Base-by-base conservation (phyloP, 2,797 vertebrate species). In the Loriculus beryllinus region DNA sequence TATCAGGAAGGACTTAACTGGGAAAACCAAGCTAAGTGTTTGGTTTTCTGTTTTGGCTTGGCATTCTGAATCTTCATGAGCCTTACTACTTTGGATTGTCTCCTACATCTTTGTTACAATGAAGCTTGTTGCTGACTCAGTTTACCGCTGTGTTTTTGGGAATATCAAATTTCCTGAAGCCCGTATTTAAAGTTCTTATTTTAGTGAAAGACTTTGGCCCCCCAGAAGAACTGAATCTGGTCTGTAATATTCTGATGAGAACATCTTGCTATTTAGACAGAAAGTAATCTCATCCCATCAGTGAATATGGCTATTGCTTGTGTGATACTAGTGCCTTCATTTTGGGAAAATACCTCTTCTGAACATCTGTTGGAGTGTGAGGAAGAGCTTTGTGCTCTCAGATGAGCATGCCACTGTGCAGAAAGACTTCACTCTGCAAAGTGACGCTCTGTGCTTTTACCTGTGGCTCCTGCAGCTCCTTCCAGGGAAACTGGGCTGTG, bases 321-420 rank as follows among this genome's bases (percentile, higher is more conserved):
- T 80, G 45, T 87, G 49, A 40, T 52, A n/a, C 3, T 28, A 3
- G 11, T 2, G 0, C 68, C 54, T 78, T 81, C 17, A 9, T 65
- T 95, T 49, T 45, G 19, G 49, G 29, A 72, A 75, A 59, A 56
- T 49, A 22, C 2, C 1, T 69, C 39, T 79, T 69, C 15, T 79
- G 47, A 74, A 31, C 54, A 37, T 40, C 28, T 39, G 7, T 31
- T 21, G 37, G 43, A 83, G 26, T 0, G 0, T 0, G 15, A 54
- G 47, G 37, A 84, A 35, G 35, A 75, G 26, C 62, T 90, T 68
- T 68, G 19, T 94, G 65, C 37, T 29, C 23, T 70, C 62, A 39
- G n/a, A 23, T 54, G 52, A 65, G 45, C 26, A 2, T 0, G 26
- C 15, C 12, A 3, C 21, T 2, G 4, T 42, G 47, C 33, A 60